These are phyloP conservation scores for Lethenteron camtschaticum DNA, from an alignment of 2,113 vertebrate genomes.

Conservation along the genomic window DNA sequence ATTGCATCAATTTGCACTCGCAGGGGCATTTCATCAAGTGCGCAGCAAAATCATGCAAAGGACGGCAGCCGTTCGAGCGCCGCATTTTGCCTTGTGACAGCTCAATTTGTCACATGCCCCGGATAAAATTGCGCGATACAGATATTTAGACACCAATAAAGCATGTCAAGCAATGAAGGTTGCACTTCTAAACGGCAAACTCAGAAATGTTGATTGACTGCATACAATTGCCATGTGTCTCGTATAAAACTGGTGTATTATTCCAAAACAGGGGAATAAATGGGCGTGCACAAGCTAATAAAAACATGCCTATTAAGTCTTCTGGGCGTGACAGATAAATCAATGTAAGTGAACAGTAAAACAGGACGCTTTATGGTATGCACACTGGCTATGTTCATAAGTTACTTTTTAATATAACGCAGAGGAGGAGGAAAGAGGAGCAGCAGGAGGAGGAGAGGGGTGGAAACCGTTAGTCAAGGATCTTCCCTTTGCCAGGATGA, in stretches of 20 bases:
- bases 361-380: slow-evolving; percentile 2
- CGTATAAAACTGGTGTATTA: slow-evolving; percentile 1
- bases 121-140: slow-evolving; percentile 4
- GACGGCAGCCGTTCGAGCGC: too few species aligned
- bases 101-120: slow-evolving; percentile 1
- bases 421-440: not conserved
- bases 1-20: too few species aligned
- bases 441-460: not conserved
- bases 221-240: not conserved
- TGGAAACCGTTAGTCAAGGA: too few species aligned
- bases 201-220: slow-evolving; percentile 1
- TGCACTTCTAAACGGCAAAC: slow-evolving; percentile 4
- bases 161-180: slow-evolving; percentile 3
- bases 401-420: not conserved
- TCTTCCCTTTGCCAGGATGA: too few species aligned
- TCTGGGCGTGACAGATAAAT: slow-evolving; percentile 5
- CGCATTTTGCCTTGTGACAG: not conserved
- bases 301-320: slow-evolving; percentile 1
- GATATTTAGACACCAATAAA: slow-evolving; percentile 6
- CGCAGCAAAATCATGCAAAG: too few species aligned
- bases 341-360: slow-evolving; percentile 3
- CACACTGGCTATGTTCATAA: not conserved
- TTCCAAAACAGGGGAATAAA: not conserved
- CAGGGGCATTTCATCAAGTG: too few species aligned
- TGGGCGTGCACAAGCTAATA: slow-evolving; percentile 1